Conservation (phyloP, 2,113 vertebrate species). For the Chaenogobius annularis region DNA sequence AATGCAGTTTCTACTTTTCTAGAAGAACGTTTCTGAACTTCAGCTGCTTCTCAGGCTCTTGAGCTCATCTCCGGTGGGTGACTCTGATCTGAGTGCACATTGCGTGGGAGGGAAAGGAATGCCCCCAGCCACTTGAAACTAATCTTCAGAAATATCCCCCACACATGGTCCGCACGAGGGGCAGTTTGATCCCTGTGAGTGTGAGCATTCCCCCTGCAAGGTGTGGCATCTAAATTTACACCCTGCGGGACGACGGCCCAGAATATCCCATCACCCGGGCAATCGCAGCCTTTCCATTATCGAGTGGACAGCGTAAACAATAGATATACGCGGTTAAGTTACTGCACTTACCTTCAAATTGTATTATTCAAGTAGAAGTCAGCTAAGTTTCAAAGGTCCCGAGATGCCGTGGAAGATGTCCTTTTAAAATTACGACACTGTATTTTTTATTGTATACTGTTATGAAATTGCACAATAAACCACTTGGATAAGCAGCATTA, state of each 20-base stretch:
- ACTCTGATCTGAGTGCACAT: neutral
- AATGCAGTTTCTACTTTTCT: neutral
- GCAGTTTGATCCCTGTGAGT: neutral
- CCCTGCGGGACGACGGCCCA: conserved; percentile 46
- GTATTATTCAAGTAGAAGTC: no score
- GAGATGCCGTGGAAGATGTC: no score
- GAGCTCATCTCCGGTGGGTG: neutral
- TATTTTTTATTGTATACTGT: no score
- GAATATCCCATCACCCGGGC: conserved; percentile 48
- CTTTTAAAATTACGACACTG: no score
- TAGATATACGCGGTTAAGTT: neutral
- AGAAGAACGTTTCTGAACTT: neutral
- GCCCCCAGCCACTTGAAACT: conserved; percentile 2
- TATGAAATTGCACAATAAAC: no score
- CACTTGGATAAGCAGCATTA: no score
- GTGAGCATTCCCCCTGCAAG: conserved; percentile 23
- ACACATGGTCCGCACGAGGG: neutral
- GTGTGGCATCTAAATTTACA: conserved; percentile 64
- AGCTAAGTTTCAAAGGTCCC: no score
- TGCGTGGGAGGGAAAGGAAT: neutral
- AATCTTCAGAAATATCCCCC: conserved; percentile 5
- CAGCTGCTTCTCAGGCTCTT: neutral
- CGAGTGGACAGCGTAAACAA: conserved; percentile 9
- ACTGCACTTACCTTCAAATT: no score
- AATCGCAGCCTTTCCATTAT: conserved; percentile 46